These are phyloP conservation scores for Polyergus mexicanus DNA, from an alignment of 1,140 invertebrate species.

Conservation along the genomic window DNA sequence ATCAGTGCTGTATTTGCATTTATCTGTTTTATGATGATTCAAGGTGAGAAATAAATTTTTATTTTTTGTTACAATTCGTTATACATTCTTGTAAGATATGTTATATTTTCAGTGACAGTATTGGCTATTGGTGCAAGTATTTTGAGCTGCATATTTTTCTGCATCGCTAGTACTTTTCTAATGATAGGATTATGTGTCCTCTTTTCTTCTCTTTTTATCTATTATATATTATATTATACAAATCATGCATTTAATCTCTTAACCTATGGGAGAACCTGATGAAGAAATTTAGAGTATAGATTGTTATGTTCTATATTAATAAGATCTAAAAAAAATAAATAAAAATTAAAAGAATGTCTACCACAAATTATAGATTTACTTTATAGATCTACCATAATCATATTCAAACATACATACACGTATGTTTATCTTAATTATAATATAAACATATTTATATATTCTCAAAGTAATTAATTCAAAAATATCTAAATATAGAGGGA, in stretches of 20 bases:
- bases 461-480: too few relatives aligned
- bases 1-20: slow-evolving; percentile 62
- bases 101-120: slow-evolving; percentile 68
- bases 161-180: slow-evolving; percentile 50
- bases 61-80: not conserved
- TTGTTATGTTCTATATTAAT: not conserved
- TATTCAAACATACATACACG: not conserved
- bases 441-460: too few relatives aligned
- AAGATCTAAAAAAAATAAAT: not conserved
- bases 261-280: slow-evolving; percentile 17
- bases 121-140: slow-evolving; percentile 67
- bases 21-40: slow-evolving; percentile 72
- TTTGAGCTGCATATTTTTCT: slow-evolving; percentile 67
- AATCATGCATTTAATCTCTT: slow-evolving; percentile 25
- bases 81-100: not conserved
- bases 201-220: slow-evolving; percentile 13
- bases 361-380: not conserved
- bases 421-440: too few relatives aligned
- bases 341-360: not conserved
- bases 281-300: not conserved
- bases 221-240: slow-evolving; percentile 44
- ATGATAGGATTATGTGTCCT: slow-evolving; percentile 55
- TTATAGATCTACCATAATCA: not conserved
- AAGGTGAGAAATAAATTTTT: slow-evolving; percentile 68
- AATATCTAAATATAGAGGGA: too few relatives aligned